Evolutionary conservation across 1,140 invertebrate genomes (phyloP), one percentile per base, ranked within the genome.

Genomic region (Spodoptera litura): DNA sequence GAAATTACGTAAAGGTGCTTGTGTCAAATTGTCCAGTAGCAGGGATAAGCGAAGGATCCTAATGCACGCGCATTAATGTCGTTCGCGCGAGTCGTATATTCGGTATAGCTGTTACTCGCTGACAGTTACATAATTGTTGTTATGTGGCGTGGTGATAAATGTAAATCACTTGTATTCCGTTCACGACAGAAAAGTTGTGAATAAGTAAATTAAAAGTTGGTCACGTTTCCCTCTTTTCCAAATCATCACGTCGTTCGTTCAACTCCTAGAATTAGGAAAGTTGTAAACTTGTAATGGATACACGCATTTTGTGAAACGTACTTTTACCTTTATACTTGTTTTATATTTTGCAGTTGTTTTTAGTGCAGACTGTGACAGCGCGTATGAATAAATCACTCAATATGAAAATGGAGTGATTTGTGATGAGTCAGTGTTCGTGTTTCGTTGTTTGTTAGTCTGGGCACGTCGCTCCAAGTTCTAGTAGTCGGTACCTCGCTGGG

Each of bases 401-500:
- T 83, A 81, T 81, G 72, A 83, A 81, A 83, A 85, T 81, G 68
- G 64, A 83, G 75, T 81, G 79, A 81, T 83, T 81, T 81, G 66
- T 77, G 78, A 83, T 78, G 77, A 79, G 66, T 76, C 64, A 71
- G 66, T 68, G 75, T 64, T 44, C 51, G 20, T 61, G 58, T 55
- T 12, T 52, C 31, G 61, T 66, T 44, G 56, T 44, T 74, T 61
- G 27, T 62, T 56, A 87, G 81, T 83, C 82, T 25, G 59, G 49
- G 78, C 85, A 87, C 85, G 85, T 83, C 77, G 20, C 13, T 11
- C 25, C 56, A 71, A 78, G 35, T 71, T 61, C 62, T 35, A 70
- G 56, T 44, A 71, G 56, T 78, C 56, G 49, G 25, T 71, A 68
- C 56, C 58, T 59, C 62, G 49, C 64, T 68, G 68, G 27, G 49